Evolutionary conservation across 2,888 invertebrate species (phyloP).

Genomic region (Pristionchus entomophagus): DNA sequence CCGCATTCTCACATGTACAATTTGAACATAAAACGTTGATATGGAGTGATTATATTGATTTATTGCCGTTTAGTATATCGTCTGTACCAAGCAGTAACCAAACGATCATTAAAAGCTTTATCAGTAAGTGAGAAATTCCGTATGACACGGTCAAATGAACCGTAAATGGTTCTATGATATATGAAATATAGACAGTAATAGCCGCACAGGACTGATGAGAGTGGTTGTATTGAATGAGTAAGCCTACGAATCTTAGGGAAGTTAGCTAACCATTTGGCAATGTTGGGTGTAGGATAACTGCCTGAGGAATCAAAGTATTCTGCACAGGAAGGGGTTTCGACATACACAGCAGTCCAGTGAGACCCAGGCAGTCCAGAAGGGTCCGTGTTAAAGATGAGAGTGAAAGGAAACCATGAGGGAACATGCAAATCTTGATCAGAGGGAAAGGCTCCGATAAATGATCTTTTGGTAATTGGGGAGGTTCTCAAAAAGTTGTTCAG

Average conservation of each 20-base stretch:
- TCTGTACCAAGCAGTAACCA: background rate
- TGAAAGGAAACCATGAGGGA: background rate
- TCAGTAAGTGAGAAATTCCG: background rate
- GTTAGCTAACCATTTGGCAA: background rate
- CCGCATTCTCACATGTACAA: too few species aligned
- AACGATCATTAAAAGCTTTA: background rate
- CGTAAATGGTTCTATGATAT: background rate
- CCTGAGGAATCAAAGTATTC: slow-evolving; percentile 12
- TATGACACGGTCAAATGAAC: background rate
- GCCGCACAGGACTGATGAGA: background rate
- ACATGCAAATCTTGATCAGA: background rate
- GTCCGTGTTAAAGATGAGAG: background rate
- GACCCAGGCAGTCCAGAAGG: background rate
- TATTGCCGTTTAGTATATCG: too few species aligned
- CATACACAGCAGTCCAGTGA: slow-evolving; percentile 1
- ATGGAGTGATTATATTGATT: too few species aligned
- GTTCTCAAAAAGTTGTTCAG: background rate
- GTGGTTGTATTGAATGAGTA: background rate
- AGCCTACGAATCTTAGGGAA: background rate
- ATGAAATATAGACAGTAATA: slow-evolving; percentile 26
- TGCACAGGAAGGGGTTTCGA: background rate
- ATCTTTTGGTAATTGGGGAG: background rate
- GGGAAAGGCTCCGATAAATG: background rate
- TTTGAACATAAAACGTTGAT: too few species aligned
- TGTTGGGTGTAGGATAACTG: background rate